Base-by-base conservation (phyloP, 2,113 vertebrate species). In the Leucoraja erinaceus region DNA sequence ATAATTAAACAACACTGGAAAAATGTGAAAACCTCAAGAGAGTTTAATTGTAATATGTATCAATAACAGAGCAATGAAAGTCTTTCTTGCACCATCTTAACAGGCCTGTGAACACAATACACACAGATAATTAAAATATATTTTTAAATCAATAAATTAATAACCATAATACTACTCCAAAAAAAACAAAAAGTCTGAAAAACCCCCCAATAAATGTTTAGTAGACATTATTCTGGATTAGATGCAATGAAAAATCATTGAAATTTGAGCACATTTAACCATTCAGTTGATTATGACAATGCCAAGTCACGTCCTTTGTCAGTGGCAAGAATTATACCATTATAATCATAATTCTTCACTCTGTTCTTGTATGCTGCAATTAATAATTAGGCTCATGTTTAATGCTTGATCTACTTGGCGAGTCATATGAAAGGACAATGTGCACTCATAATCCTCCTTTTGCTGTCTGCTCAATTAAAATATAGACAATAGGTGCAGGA, bases 1-100 rank as follows among this genome's bases (percentile, higher is more conserved):
- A n/a, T 61, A 63, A 63, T 86, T 83, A 83, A 83, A 22, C 79
- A 83, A 56, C 22, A 25, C 79, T 83, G 79, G 31, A 90, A 90
- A n/a, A 90, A 90, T 90, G 28, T 90, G 5, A 33, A 90, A 31
- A 54, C 18, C 3, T 47, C 38, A 47, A 47, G 38, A n/a, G n/a
- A n/a, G n/a, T 47, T 47, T 47, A 47, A 47, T 47, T 47, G 38
- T 47, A 47, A 47, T 47, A 47, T 47, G 38, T 47, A 47, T 47
- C 38, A 47, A 47, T 47, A 47, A 47, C 38, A 47, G 38, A 47
- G 38, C 38, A 47, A 47, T 47, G 38, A 47, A 47, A 47, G 38
- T 47, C 38, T 47, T 47, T 47, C 38, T 47, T 47, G 38, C 38
- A 47, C 0, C 38, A 47, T 47, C 38, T 47, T 47, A 47, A 47